Base-by-base conservation (phyloP, 2,113 vertebrate genomes). In the Falco punctatus region DNA sequence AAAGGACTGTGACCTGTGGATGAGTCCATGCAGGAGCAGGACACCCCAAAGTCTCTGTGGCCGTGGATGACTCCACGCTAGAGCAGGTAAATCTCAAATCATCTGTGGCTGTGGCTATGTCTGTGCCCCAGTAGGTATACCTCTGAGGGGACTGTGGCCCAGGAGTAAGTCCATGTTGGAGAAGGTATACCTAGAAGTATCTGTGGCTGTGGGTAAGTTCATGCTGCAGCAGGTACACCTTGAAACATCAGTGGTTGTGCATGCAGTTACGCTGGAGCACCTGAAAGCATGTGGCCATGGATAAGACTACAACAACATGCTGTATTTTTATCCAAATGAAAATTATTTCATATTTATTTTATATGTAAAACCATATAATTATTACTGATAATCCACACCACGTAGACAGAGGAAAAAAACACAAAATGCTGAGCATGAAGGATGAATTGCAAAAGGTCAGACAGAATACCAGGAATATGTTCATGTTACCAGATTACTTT, bases 11-110 rank as follows among this genome's bases (percentile, higher is more conserved):
- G 49, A 71, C 57, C 57, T 44, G 26, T 0, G 0, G 65, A 9
- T 58, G 35, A 65, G 49, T 26, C 32, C 58, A 10, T 13, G 5
- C 1, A 5, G 32, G 18, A 17, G 2, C 2, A 1, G 35, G 32
- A 24, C 32, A 58, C 4, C 15, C 51, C 27, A 42, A 42, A 42
- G 42, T 42, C 12, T 42, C 58, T 27, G 49, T 23, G 49, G 64
- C 57, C 57, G 21, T 0, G 0, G 65, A 9, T 58, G 35, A 65
- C 42, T 26, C 32, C 58, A 10, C 10, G 4, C 1, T 5, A 26
- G 18, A 17, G 2, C 2, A 1, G 35, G 32, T 42, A 24, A 27
- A 58, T 3, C 15, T 42, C 27, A 42, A 42, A 14, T 2, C 27
- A 15, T 13, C 32, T 79, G 27, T 21, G 51, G 13, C 35, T 5